Percentiles rank a stretch among this genome's conserved stretches.
phyloP scores from a whole-genome alignment of 2,888 invertebrate genomes.

The Lasioglossum marginatum region DNA sequence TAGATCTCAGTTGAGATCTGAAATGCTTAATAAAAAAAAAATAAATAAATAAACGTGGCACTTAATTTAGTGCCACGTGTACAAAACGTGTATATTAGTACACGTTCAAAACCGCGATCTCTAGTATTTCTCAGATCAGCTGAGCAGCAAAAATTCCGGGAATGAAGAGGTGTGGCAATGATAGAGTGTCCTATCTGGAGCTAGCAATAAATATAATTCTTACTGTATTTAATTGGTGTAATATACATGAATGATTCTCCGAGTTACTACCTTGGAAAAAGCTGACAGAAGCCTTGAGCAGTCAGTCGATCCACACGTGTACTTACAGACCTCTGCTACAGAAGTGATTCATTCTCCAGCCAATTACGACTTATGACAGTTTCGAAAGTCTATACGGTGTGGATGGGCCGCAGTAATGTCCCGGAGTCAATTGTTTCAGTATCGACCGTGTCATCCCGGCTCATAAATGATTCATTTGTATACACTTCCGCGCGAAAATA shows the following conservation, averaged over 20 bases:
- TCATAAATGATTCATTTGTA: conserved; percentile 18
- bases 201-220: background rate
- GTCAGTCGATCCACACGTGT: background rate
- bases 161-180: background rate
- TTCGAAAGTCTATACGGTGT: conserved; percentile 1
- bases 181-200: background rate
- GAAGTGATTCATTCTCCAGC: background rate
- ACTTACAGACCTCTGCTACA: background rate
- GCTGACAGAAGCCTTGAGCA: background rate
- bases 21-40: no score
- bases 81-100: no score
- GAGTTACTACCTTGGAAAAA: background rate
- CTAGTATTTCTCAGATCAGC: background rate
- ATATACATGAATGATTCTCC: background rate
- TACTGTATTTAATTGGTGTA: background rate
- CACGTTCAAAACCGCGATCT: no score
- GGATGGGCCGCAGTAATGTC: background rate
- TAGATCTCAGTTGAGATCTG: no score
- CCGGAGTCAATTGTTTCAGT: background rate
- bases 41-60: no score
- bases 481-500: background rate
- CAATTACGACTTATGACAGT: background rate
- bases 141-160: background rate
- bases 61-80: no score
- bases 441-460: background rate